phyloP scores from a whole-genome alignment of 64 coral and sea anemone genomes.

The Exaiptasia diaphana region DNA sequence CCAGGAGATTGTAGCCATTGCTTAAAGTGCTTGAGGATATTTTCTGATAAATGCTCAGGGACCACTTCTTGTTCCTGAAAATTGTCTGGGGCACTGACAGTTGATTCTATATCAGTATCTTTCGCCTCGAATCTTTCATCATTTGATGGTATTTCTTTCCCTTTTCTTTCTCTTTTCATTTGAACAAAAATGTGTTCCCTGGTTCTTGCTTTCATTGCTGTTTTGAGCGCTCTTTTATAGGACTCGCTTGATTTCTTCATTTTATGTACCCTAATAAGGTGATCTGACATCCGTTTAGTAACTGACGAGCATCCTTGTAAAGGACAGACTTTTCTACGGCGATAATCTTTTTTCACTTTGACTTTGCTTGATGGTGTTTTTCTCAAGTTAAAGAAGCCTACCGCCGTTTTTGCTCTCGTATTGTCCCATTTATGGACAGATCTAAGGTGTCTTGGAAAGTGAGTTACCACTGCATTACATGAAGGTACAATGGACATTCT shows the following conservation, averaged over 20 bases:
- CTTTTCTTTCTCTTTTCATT: neutral
- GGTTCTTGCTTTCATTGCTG: neutral
- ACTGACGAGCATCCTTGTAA: neutral
- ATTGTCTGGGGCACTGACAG: neutral
- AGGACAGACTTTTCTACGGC: neutral
- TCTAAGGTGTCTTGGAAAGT: conserved; percentile 56
- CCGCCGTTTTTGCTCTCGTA: conserved; percentile 27
- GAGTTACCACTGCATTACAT: conserved; percentile 44
- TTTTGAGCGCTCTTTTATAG: neutral
- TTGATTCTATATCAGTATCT: neutral
- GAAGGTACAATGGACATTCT: conserved; percentile 22
- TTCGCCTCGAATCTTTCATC: neutral
- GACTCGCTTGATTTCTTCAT: neutral
- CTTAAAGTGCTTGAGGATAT: conserved; percentile 10
- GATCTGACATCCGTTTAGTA: neutral
- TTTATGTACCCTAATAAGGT: neutral
- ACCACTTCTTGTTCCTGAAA: neutral
- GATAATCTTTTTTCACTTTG: neutral
- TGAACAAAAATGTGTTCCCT: neutral
- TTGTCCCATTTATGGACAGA: conserved; percentile 53
- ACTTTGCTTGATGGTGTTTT: neutral
- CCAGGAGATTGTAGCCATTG: conserved; percentile 66
- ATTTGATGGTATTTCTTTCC: neutral
- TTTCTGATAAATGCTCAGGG: neutral
- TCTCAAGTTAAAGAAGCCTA: neutral